Base-by-base conservation (phyloP, 2,797 vertebrate species). In the Macropodus opercularis region DNA sequence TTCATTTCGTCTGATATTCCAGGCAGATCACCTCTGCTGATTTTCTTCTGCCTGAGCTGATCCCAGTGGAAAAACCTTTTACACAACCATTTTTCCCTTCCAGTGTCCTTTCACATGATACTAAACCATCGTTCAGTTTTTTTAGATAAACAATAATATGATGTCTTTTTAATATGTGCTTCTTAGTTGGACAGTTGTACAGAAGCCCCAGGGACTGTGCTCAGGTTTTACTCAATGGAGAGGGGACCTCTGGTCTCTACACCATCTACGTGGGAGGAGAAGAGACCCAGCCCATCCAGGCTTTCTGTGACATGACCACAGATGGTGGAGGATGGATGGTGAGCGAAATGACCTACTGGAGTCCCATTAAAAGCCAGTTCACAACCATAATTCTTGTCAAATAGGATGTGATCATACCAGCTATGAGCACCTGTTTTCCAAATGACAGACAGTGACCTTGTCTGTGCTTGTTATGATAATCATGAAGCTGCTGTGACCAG, bases 321-420 rank as follows among this genome's bases (percentile, higher is more conserved):
- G 96, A 98, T 0, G 95, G 94, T 0, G 97, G 96, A 0, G 96
- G 97, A 69, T 99, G 97, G 97, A 90, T 94, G 54, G 97, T 99
- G 86, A 95, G 96, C 88, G 32, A 34, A 44, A 51, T 27, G 24
- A 48, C 41, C 55, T 17, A 13, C 50, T 57, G 58, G 32, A 68
- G 26, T 12, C 41, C 15, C 39, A 15, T 65, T 23, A 49, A 61
- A 57, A 13, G n/a, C 15, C 0, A 2, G 29, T 66, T 13, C 61
- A 6, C 32, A 24, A 35, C 2, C 19, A 7, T 53, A 42, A 50
- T 5, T 43, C 44, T 59, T 19, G 6, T 15, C 3, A 17, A 49
- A 29, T 17, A 12, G n/a, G 8, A 40, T 19, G 3, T 19, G 41
- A 52, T 54, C 19, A 9, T 11, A 4, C 2, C 17, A 5, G 50